Evolutionary conservation across 2,888 invertebrate genomes (phyloP).

Genomic region (Caenorhabditis sp.): DNA sequence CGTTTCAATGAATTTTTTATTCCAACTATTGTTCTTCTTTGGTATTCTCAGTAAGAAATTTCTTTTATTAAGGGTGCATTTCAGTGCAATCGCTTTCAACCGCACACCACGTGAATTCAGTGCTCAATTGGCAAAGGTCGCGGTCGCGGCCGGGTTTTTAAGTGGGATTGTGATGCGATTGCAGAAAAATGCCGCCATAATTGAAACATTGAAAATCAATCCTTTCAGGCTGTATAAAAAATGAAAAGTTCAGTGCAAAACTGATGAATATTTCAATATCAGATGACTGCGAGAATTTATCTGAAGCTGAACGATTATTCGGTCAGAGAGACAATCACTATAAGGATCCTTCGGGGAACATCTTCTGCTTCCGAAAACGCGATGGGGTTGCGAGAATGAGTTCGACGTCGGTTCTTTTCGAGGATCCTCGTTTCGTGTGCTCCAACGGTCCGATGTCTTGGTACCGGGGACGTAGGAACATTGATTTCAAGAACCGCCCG

Average conservation of each 20-base stretch:
- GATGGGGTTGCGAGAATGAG: constrained; percentile 11
- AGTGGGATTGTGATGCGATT: too few species aligned
- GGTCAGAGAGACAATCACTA: constrained; percentile 9
- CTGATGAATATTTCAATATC: constrained; percentile 14
- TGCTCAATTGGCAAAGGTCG: too few species aligned
- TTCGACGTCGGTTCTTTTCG: constrained; percentile 41
- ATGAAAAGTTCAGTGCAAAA: constrained; percentile 3
- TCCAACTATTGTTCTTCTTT: too few species aligned
- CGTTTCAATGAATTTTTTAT: too few species aligned
- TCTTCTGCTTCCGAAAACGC: constrained; percentile 37
- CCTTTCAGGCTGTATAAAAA: not conserved
- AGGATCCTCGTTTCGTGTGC: constrained; percentile 52
- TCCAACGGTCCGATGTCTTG: constrained; percentile 45
- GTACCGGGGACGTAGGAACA: constrained; percentile 47
- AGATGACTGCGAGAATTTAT: constrained; percentile 18
- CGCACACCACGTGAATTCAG: too few species aligned
- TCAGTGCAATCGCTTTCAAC: too few species aligned
- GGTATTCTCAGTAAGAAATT: too few species aligned
- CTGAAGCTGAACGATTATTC: constrained; percentile 19
- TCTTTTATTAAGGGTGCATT: too few species aligned
- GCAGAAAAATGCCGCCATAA: too few species aligned
- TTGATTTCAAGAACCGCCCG: constrained; percentile 26
- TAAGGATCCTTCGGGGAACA: constrained; percentile 13
- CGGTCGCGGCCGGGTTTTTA: too few species aligned
- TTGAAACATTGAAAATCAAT: not conserved